phyloP scores from a whole-genome alignment of 2,888 invertebrate genomes.

The Pardosa pseudoannulata region DNA sequence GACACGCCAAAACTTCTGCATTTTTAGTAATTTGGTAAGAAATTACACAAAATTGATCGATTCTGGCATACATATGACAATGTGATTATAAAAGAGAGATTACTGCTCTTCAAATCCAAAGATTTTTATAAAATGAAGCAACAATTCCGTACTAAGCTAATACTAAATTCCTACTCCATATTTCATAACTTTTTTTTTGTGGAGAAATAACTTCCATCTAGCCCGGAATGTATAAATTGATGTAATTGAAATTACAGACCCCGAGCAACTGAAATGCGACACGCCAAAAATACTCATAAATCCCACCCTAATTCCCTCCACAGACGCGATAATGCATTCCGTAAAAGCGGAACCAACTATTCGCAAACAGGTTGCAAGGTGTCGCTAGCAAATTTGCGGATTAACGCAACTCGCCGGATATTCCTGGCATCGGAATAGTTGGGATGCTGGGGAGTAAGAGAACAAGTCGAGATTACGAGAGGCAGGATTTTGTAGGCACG shows the following conservation, averaged over 20 bases:
- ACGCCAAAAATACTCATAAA: slow-evolving; percentile 17
- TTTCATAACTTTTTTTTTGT: too few species aligned
- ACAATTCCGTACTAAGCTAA: too few species aligned
- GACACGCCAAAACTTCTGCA: not conserved
- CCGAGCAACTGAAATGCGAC: not conserved
- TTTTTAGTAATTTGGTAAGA: too few species aligned
- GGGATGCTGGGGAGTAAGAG: slow-evolving; percentile 23
- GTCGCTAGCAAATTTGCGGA: slow-evolving; percentile 40
- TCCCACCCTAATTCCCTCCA: slow-evolving; percentile 28
- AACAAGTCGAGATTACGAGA: slow-evolving; percentile 4
- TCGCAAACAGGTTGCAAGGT: slow-evolving; percentile 25
- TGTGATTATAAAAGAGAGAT: too few species aligned
- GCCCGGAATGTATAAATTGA: not conserved
- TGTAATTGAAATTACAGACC: slow-evolving; percentile 17
- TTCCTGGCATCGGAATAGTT: not conserved
- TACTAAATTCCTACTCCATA: too few species aligned
- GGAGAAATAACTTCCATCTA: not conserved
- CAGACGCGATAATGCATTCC: slow-evolving; percentile 22
- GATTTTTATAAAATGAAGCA: too few species aligned
- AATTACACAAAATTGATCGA: too few species aligned
- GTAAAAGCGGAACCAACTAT: slow-evolving; percentile 25
- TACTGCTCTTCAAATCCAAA: too few species aligned
- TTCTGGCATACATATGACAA: too few species aligned
- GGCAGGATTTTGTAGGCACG: slow-evolving; percentile 20
- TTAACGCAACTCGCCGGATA: slow-evolving; percentile 22